Evolutionary conservation across 2,797 vertebrate genomes (phyloP).

Genomic region (Hippoglossus hippoglossus): DNA sequence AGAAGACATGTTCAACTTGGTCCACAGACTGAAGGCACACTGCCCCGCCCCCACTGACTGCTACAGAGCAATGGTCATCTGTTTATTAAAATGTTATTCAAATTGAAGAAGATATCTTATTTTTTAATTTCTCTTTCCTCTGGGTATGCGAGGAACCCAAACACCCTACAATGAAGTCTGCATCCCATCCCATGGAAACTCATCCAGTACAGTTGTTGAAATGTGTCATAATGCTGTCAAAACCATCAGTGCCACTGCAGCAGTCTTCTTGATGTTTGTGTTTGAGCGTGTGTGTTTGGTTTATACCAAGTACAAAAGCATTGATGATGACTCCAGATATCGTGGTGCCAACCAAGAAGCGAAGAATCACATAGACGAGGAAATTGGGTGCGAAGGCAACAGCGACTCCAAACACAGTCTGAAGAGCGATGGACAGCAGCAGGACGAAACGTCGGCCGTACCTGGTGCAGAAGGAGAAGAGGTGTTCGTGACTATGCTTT

Average conservation of each 20-base stretch:
- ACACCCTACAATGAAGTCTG: not conserved
- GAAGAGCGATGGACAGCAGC: slow-evolving; percentile 84
- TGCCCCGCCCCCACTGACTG: too few relatives aligned
- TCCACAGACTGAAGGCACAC: too few relatives aligned
- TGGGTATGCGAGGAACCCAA: not conserved
- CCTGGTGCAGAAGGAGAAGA: slow-evolving; percentile 72
- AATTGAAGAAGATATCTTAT: too few relatives aligned
- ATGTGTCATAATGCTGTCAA: too few relatives aligned
- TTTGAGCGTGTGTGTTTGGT: slow-evolving; percentile 5
- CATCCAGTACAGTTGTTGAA: not conserved
- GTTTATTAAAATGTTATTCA: too few relatives aligned
- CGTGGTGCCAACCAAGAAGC: slow-evolving; percentile 84
- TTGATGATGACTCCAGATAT: slow-evolving; percentile 86
- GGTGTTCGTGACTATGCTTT: slow-evolving; percentile 13
- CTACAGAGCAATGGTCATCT: too few relatives aligned
- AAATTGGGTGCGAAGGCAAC: slow-evolving; percentile 88
- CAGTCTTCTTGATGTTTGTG: not conserved
- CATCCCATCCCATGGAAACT: not conserved
- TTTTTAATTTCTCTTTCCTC: too few relatives aligned
- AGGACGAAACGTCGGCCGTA: slow-evolving; percentile 85
- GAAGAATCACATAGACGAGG: slow-evolving; percentile 82
- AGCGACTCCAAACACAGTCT: slow-evolving; percentile 82
- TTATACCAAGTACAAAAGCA: slow-evolving; percentile 82
- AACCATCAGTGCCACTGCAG: too few relatives aligned
- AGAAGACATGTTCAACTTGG: too few relatives aligned